phyloP scores from a whole-genome alignment of 2,797 vertebrate species.

The Euthynnus affinis region DNA sequence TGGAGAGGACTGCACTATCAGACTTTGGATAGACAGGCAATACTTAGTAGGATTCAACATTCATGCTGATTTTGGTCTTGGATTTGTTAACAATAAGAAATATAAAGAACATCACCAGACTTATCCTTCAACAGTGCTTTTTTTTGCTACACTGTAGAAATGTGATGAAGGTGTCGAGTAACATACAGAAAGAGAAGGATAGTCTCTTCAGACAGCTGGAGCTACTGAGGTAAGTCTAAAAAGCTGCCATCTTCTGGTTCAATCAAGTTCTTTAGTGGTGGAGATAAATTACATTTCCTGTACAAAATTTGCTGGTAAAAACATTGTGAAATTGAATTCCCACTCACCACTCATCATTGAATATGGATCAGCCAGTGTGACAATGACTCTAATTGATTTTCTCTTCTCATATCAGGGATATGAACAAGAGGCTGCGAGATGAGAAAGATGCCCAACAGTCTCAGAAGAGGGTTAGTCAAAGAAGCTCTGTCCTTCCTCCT shows the following conservation, averaged over 20 bases:
- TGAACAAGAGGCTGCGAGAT: conserved; percentile 95
- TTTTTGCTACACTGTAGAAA: conserved; percentile 82
- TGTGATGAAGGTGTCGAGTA: conserved; percentile 91
- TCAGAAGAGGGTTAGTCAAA: conserved; percentile 90
- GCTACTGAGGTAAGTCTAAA: conserved; percentile 89
- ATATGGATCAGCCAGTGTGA: not conserved
- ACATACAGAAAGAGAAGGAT: conserved; percentile 97
- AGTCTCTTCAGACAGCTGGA: conserved; percentile 94
- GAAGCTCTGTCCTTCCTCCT: conserved; percentile 61
- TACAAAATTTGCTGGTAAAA: not conserved
- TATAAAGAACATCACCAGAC: not conserved
- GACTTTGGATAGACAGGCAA: not conserved
- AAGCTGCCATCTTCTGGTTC: not conserved
- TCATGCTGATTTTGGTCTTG: not conserved
- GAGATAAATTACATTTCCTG: not conserved
- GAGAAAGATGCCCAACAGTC: conserved; percentile 92
- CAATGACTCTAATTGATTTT: conserved; percentile 11
- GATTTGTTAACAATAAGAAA: not conserved
- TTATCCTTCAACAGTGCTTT: not conserved
- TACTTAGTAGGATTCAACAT: not conserved
- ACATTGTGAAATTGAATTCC: too few relatives aligned
- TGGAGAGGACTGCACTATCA: not conserved
- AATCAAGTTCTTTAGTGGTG: not conserved
- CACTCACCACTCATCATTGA: not conserved
- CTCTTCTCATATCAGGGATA: conserved; percentile 86